Conservation (phyloP, 2,113 vertebrate species). For the Pseudorectes ferrugineus region DNA sequence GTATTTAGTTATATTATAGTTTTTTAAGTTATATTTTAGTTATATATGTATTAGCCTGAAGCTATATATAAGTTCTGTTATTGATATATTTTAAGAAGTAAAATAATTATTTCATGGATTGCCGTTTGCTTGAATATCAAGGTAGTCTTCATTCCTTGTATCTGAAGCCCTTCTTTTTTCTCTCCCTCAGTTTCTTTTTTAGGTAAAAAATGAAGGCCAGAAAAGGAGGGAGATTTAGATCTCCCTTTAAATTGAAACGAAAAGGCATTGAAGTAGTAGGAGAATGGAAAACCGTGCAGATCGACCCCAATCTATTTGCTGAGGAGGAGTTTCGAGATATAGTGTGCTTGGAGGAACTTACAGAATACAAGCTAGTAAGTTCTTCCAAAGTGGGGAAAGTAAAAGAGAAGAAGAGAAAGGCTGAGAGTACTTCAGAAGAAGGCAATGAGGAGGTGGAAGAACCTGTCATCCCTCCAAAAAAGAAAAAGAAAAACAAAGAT, state of each 20-base stretch:
- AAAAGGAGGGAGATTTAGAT: slow-evolving; percentile 46
- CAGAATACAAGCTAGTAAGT: slow-evolving; percentile 81
- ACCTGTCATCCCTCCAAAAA: slow-evolving; percentile 41
- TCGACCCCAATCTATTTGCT: slow-evolving; percentile 84
- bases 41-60: rapidly evolving
- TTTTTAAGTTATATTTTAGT: neutral
- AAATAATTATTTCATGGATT: rapidly evolving
- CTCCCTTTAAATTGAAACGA: slow-evolving; percentile 44
- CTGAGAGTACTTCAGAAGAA: neutral
- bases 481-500: slow-evolving; percentile 51
- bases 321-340: slow-evolving; percentile 84
- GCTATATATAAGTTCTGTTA: neutral
- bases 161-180: neutral
- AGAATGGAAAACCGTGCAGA: slow-evolving; percentile 82
- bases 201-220: slow-evolving; percentile 78
- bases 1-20: neutral
- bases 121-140: rapidly evolving
- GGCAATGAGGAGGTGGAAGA: neutral
- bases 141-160: neutral
- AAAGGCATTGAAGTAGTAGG: slow-evolving; percentile 83
- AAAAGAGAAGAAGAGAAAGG: slow-evolving; percentile 75
- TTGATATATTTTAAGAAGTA: rapidly evolving
- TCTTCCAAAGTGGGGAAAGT: slow-evolving; percentile 54
- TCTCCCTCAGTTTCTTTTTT: neutral
- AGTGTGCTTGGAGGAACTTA: slow-evolving; percentile 92